A percentile compares a stretch with the other conserved stretches of the same genome.
Evolutionary conservation across 2,113 vertebrate genomes (phyloP).

Genomic region (Aspidoscelis tigris): DNA sequence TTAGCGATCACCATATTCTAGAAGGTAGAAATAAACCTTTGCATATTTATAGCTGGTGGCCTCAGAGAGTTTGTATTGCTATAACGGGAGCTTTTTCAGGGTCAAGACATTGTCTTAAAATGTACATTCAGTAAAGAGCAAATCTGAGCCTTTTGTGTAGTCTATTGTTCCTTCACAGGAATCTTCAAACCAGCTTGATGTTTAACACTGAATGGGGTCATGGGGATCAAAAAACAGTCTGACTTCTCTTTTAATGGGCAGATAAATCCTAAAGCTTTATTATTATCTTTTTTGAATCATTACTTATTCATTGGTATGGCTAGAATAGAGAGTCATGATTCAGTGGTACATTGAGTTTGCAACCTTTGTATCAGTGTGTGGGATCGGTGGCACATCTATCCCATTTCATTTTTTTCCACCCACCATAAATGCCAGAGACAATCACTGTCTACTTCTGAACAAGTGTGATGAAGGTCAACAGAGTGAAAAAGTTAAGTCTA

Average conservation of each 20-base stretch:
- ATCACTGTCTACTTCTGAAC: not conserved
- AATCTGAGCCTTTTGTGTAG: not conserved
- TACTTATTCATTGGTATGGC: constrained; percentile 3
- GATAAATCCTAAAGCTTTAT: not conserved
- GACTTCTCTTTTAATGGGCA: constrained; percentile 7
- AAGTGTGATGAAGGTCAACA: not conserved
- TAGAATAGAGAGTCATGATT: not conserved
- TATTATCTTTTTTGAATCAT: not conserved
- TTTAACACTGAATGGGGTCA: constrained; percentile 18
- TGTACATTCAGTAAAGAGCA: not conserved
- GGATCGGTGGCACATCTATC: not conserved
- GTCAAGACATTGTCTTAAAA: not conserved
- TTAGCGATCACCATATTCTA: not conserved
- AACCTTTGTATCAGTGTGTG: constrained; percentile 5
- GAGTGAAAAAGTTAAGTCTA: not conserved
- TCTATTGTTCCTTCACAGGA: not conserved
- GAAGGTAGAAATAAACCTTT: not conserved
- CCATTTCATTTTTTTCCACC: not conserved
- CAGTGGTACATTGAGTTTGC: not conserved
- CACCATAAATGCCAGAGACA: not conserved
- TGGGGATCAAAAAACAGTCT: constrained; percentile 8
- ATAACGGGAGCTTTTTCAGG: not conserved
- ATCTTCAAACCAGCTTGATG: constrained; percentile 9
- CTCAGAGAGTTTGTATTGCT: not conserved
- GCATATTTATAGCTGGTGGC: not conserved